Percentiles rank a stretch among this genome's conserved stretches.
phyloP scores from a whole-genome alignment of 2,113 vertebrate genomes.

The Callaeas wilsoni region DNA sequence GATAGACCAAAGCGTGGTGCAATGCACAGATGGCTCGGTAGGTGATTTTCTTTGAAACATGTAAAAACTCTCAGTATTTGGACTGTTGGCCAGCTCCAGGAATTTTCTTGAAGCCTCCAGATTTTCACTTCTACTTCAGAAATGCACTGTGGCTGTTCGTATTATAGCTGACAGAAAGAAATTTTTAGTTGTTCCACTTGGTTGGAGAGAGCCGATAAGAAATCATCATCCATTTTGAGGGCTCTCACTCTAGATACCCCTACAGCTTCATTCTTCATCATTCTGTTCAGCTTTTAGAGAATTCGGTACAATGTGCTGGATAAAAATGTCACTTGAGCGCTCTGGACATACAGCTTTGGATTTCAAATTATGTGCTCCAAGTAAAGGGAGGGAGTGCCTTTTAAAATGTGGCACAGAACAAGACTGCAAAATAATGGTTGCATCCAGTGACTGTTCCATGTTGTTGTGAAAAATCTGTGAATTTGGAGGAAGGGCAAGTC shows the following conservation, averaged over 20 bases:
- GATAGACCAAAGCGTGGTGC: neutral
- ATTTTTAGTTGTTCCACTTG: neutral
- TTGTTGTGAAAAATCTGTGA: neutral
- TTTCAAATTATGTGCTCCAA: neutral
- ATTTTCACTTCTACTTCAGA: neutral
- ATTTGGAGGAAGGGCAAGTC: neutral
- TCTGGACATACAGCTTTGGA: neutral
- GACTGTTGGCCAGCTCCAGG: neutral
- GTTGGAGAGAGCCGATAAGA: neutral
- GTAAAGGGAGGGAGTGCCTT: neutral
- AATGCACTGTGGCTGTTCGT: neutral
- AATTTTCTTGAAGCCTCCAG: constrained; percentile 4
- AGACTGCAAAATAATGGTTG: neutral
- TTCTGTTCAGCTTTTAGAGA: neutral
- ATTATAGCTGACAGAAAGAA: neutral
- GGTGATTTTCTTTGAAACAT: neutral
- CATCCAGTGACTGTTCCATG: neutral
- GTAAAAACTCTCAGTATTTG: neutral
- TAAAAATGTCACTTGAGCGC: neutral
- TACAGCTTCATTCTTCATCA: neutral
- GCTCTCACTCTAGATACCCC: neutral
- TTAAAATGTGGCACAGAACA: neutral
- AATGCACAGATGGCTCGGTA: neutral
- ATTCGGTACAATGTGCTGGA: neutral
- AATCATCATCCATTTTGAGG: neutral